phyloP scores from a whole-genome alignment of 2,113 vertebrate genomes.

The Ploceus nigricollis region DNA sequence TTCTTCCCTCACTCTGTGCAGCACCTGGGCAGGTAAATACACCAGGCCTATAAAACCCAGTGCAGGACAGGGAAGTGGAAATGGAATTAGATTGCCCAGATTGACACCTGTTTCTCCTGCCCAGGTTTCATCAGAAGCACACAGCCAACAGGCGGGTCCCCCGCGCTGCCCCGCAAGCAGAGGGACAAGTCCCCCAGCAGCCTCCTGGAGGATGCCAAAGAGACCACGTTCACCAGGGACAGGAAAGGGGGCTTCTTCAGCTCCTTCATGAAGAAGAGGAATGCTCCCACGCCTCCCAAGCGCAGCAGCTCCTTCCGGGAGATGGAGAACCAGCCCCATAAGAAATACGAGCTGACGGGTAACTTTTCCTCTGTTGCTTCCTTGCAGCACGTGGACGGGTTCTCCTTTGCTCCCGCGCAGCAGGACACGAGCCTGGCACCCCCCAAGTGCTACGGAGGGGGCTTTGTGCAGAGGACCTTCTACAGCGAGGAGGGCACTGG shows the following conservation, averaged over 20 bases:
- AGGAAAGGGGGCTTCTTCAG: slow-evolving; percentile 98
- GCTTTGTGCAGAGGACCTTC: slow-evolving; percentile 87
- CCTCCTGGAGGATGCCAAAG: slow-evolving; percentile 88
- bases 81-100: background rate
- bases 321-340: slow-evolving; percentile 96
- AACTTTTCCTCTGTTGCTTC: slow-evolving; percentile 80
- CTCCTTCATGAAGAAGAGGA: slow-evolving; percentile 98
- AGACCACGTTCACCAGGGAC: slow-evolving; percentile 93
- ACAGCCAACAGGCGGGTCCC: slow-evolving; percentile 81
- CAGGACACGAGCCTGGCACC: slow-evolving; percentile 82
- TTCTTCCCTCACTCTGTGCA: background rate
- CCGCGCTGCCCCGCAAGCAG: slow-evolving; percentile 93
- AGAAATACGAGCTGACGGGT: slow-evolving; percentile 92
- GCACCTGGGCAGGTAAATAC: background rate
- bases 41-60: background rate
- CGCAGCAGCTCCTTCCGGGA: slow-evolving; percentile 96
- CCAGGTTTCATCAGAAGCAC: slow-evolving; percentile 81
- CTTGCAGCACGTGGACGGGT: slow-evolving; percentile 85
- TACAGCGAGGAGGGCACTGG: slow-evolving; percentile 69
- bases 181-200: slow-evolving; percentile 93
- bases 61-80: background rate
- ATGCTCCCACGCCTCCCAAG: slow-evolving; percentile 90
- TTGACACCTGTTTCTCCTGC: background rate
- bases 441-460: slow-evolving; percentile 88
- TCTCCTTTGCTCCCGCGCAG: slow-evolving; percentile 84